Evolutionary conservation across 2,888 invertebrate species (phyloP), one percentile per base, ranked within the genome.

Genomic region (Yponomeuta evonymella): DNA sequence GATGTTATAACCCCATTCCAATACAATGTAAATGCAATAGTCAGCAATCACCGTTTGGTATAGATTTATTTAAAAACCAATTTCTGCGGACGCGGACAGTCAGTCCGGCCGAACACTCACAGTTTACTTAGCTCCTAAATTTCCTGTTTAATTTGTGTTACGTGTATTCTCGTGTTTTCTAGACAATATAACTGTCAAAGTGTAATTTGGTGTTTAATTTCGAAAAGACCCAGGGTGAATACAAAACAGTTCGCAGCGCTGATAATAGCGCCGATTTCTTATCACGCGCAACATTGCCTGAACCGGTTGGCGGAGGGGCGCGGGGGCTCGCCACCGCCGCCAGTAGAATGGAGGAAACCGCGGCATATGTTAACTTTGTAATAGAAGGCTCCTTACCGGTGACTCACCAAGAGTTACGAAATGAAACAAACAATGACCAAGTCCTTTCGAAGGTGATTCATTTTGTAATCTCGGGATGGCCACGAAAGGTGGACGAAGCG

Each of bases 161-260:
- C 23, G 23, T 23, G 23, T 23, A 23, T 23, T 23, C 23, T 23
- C 23, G 23, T 23, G 23, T 23, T 23, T 23, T 23, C 23, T 23
- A 23, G 23, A 23, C 23, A 23, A 23, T 23, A 23, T 23, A 23
- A 23, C 23, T 23, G 23, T 23, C 23, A 23, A 23, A 23, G 23
- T 23, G 23, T 23, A 23, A 23, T 23, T 23, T 23, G 23, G 23
- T 23, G 23, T 23, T 23, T 23, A 23, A 23, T 23, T 23, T 23
- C 23, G 23, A 23, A 23, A 23, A 23, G 23, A 23, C 23, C 23
- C 23, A 23, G 23, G 23, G 23, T 23, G 23, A 23, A 23, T 23
- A 23, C 23, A 23, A 23, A 23, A 23, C 23, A 23, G n/a, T n/a
- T 1, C 69, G 73, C 10, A 78, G 77, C 36, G 71, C 69, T 2